phyloP scores from a whole-genome alignment of 2,797 vertebrate species.

The Taeniopygia guttata region DNA sequence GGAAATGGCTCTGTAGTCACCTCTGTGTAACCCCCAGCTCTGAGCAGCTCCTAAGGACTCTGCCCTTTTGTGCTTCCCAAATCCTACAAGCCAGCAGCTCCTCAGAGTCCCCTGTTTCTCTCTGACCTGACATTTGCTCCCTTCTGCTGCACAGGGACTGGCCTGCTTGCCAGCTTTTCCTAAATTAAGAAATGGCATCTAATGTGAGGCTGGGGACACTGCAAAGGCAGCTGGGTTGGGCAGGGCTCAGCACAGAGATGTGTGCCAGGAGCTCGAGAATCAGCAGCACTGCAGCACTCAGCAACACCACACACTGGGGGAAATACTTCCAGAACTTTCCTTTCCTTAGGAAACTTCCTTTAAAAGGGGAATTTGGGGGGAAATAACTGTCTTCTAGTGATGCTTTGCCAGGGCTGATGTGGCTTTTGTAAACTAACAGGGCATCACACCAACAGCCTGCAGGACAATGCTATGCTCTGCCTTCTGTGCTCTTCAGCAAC shows the following conservation, averaged over 20 bases:
- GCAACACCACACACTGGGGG: neutral
- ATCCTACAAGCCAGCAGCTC: neutral
- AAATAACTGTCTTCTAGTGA: neutral
- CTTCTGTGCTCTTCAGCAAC: neutral
- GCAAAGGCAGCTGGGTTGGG: rapidly evolving
- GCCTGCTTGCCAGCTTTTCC: neutral
- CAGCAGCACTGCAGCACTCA: rapidly evolving
- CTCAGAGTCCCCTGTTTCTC: neutral
- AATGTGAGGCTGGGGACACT: neutral
- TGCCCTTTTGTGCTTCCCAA: neutral
- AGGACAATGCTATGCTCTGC: rapidly evolving
- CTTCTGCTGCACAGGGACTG: neutral
- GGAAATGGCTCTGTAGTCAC: neutral
- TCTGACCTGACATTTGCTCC: neutral
- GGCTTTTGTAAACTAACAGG: too few relatives aligned
- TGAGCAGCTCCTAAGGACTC: neutral
- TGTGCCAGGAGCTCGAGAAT: rapidly evolving
- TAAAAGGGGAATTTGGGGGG: neutral
- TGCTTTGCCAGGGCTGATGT: neutral
- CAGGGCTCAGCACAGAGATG: neutral
- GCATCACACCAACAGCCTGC: too few relatives aligned
- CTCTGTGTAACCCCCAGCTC: neutral
- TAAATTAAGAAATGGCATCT: neutral
- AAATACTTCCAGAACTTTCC: neutral
- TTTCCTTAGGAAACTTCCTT: neutral